Evolutionary conservation across 2,797 vertebrate genomes (phyloP), one percentile per base, ranked within the genome.

Genomic region (Erpetoichthys calabaricus): DNA sequence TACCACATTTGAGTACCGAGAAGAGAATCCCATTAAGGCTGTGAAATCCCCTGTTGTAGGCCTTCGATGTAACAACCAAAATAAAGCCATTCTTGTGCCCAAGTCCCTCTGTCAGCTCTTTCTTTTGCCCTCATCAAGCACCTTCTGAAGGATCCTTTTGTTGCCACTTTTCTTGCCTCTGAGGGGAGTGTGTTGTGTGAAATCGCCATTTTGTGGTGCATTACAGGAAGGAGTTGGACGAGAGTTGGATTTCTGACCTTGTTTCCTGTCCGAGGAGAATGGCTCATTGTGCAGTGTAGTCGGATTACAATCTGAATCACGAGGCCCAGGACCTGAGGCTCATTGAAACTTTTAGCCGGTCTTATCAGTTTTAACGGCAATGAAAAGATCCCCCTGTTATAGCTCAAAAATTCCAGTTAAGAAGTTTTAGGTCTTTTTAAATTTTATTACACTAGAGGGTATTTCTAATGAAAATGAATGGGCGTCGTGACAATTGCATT

Each of bases 251-350:
- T 51, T 59, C 60, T 70, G 62, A 70, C 55, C 55, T 51, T 56
- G 60, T 60, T 57, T 76, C 80, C 77, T 77, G 78, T 65, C 55
- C 65, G 67, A 59, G 45, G 57, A 73, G 70, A 75, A 65, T 42
- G 57, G 56, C 51, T 65, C 63, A 76, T 81, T 81, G 78, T 83
- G 60, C 68, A 72, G 66, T 61, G 61, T 59, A 58, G 55, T 42
- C 4, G n/a, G 57, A 60, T 69, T 69, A 60, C 55, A 46, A 57
- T 64, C 44, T 45, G 50, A 25, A 25, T 25, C 25, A 25, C 25
- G 2, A 25, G 25, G 25, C 25, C 25, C 25, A 2, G 25, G 25
- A 25, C 25, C 50, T 51, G 5, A 51, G 3, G 50, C 50, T 25
- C 50, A 6, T 25, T 6, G 50, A n/a, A 51, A 51, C 50, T 9